These are phyloP conservation scores for Torymus auratus DNA, from an alignment of 2,888 invertebrate species.

Conservation along the genomic window DNA sequence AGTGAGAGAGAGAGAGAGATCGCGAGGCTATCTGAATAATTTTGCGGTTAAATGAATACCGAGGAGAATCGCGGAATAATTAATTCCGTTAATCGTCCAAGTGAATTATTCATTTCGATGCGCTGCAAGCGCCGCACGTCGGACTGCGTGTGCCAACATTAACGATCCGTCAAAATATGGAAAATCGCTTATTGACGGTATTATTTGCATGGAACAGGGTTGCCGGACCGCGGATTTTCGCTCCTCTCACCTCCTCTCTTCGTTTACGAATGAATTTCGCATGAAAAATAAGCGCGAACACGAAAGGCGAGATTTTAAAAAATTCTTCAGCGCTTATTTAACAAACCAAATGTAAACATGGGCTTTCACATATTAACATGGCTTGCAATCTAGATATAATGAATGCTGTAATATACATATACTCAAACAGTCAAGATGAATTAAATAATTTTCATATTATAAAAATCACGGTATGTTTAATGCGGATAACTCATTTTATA, in stretches of 20 bases:
- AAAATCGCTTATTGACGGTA: slow-evolving; percentile 38
- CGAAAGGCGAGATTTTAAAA: background rate
- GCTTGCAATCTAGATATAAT: too few species aligned
- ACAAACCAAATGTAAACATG: background rate
- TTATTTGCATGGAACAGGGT: slow-evolving; percentile 12
- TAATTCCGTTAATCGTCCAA: slow-evolving; percentile 61
- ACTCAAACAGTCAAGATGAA: too few species aligned
- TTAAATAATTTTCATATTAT: too few species aligned
- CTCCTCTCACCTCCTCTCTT: too few species aligned
- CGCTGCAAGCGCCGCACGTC: background rate
- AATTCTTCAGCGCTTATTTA: background rate
- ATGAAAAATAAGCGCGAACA: too few species aligned
- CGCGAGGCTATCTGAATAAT: slow-evolving; percentile 58
- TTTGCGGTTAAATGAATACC: slow-evolving; percentile 60
- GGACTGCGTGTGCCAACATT: slow-evolving; percentile 5
- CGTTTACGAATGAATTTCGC: too few species aligned
- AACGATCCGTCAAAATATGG: slow-evolving; percentile 37
- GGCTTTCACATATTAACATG: too few species aligned
- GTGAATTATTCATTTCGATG: slow-evolving; percentile 60
- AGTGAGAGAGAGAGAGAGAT: slow-evolving; percentile 11
- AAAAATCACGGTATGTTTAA: too few species aligned
- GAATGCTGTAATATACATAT: too few species aligned
- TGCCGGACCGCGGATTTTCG: background rate
- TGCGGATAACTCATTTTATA: too few species aligned
- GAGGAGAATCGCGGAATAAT: slow-evolving; percentile 59